Percentiles rank a stretch among this genome's conserved stretches.
Conservation (phyloP, 1,140 invertebrate genomes). For the Cotesia typhae region DNA sequence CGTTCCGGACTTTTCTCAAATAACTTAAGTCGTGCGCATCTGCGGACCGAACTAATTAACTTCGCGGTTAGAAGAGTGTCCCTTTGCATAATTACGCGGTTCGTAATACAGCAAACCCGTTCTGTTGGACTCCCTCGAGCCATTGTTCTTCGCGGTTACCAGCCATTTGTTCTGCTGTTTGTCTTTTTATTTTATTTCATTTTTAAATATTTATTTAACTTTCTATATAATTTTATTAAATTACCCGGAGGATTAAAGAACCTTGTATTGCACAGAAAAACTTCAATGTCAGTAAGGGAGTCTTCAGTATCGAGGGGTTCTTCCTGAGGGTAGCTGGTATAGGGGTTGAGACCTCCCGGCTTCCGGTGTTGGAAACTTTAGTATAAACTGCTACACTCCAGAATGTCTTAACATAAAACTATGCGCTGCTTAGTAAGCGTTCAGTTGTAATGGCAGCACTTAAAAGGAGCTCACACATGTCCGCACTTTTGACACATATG, state of each 20-base stretch:
- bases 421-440: not conserved
- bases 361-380: conserved; percentile 36
- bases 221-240: conserved; percentile 13
- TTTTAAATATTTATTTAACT: not conserved
- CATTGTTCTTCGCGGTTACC: conserved; percentile 35
- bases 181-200: not conserved
- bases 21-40: conserved; percentile 29
- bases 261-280: too few species aligned
- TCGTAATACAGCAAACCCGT: conserved; percentile 25
- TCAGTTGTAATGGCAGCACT: too few species aligned
- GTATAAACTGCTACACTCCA: conserved; percentile 16
- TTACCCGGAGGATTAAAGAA: not conserved
- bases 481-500: not conserved
- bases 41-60: conserved; percentile 39
- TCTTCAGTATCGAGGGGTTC: too few species aligned
- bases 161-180: not conserved
- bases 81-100: conserved; percentile 35
- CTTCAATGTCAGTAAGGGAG: too few species aligned
- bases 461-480: not conserved
- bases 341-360: conserved; percentile 32
- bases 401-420: conserved; percentile 22
- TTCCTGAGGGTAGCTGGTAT: not conserved
- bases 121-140: not conserved
- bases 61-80: conserved; percentile 38
- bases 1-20: conserved; percentile 25